Base-by-base conservation (phyloP, 2,113 vertebrate species). In the Austrofundulus limnaeus region DNA sequence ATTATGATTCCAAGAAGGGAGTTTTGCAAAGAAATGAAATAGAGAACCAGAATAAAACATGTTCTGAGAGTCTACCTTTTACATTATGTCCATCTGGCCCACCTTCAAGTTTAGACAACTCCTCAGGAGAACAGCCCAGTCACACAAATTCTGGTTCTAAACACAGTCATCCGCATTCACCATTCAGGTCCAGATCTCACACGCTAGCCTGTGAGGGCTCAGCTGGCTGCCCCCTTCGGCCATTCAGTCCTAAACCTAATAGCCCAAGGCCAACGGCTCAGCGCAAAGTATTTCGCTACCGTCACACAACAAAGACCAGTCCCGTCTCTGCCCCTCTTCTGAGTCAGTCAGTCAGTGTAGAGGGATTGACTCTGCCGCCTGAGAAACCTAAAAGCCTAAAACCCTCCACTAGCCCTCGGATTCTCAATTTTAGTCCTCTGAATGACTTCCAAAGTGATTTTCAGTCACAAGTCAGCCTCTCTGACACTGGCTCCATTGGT, bases 191-290 rank as follows among this genome's bases (percentile, higher is more conserved):
- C 0, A 86, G 83, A 17, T 50, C 57, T 5, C 84, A 88, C 42
- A 62, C 86, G 15, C 70, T 85, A 15, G 62, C 63, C 19, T 79
- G 39, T 5, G 89, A 92, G 5, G 54, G 79, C 20, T 25, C 65
- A 15, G 75, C 78, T 38, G 89, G 88, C 19, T 80, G 84, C 79
- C 95, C 94, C 6, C 82, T 87, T 37, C 89, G 90, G 41, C 95
- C 94, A 20, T 86, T 94, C 90, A 95, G 94, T 76, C 94, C 94
- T 14, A 96, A 95, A 71, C 94, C 95, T 0, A 87, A 80, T 58
- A 94, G 92, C 46, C 92, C 93, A 6, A 86, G 90, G 39, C 79
- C 91, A 1, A 20, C 42, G 1, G 66, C 77, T 21, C 93, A 91
- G 2, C 79, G 75, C 2, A 86, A 53, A 46, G 73, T 70, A 23